Conservation (phyloP, 2,888 invertebrate genomes). For the Brenthis daphne region DNA sequence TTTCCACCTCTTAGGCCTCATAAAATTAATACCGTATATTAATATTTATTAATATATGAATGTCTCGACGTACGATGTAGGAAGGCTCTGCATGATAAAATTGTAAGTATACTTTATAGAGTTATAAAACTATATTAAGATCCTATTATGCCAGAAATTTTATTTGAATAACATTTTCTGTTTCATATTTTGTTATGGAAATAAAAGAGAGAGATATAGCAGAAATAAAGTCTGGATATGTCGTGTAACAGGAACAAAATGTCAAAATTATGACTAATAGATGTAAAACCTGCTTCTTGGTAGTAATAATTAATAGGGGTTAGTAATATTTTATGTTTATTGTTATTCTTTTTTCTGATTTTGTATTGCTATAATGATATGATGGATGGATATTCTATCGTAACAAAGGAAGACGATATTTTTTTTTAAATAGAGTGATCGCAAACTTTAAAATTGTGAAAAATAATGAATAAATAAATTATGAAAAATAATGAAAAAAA, state of each 20-base stretch:
- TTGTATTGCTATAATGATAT: no score
- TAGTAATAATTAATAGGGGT: no score
- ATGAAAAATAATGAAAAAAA: no score
- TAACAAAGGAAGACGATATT: no score
- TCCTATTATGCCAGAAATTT: slow-evolving; percentile 59
- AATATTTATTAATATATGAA: slow-evolving; percentile 77
- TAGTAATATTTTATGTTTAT: no score
- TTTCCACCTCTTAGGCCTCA: slow-evolving; percentile 74
- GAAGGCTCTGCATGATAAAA: slow-evolving; percentile 68
- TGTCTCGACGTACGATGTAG: slow-evolving; percentile 57
- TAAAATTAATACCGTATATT: slow-evolving; percentile 78
- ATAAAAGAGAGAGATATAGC: slow-evolving; percentile 13
- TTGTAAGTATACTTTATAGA: slow-evolving; percentile 73
- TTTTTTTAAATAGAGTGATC: no score
- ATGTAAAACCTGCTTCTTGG: not conserved
- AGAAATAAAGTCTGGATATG: slow-evolving; percentile 9
- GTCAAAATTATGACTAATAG: slow-evolving; percentile 7
- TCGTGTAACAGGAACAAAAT: not conserved
- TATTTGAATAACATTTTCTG: slow-evolving; percentile 41
- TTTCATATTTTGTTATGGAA: slow-evolving; percentile 22
- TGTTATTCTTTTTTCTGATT: no score
- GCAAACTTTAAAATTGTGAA: no score
- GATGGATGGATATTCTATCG: no score
- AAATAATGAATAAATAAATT: no score
- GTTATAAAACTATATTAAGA: slow-evolving; percentile 66